These are phyloP conservation scores for Narcine bancroftii DNA, from an alignment of 2,113 vertebrate species.

Conservation along the genomic window DNA sequence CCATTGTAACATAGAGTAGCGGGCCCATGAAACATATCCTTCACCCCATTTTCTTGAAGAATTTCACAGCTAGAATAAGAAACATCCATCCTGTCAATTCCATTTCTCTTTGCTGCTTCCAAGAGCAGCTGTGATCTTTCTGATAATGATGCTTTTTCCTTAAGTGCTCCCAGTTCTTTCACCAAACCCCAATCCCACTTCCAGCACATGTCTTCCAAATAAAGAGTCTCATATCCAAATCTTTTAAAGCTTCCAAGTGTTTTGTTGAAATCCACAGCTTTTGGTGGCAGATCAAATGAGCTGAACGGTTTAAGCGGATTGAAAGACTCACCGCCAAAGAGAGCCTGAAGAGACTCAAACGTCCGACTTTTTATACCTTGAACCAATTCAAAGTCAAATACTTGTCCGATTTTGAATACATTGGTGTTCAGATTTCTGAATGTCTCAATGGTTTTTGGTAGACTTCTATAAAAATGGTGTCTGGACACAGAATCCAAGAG, in stretches of 20 bases:
- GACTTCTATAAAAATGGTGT: constrained; percentile 42
- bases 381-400: constrained; percentile 43
- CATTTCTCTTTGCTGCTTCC: constrained; percentile 38
- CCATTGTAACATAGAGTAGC: constrained; percentile 43
- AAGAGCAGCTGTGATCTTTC: constrained; percentile 39
- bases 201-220: constrained; percentile 44
- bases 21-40: constrained; percentile 42
- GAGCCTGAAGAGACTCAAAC: constrained; percentile 42
- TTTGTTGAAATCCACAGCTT: constrained; percentile 39
- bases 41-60: constrained; percentile 40
- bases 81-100: constrained; percentile 41
- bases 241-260: constrained; percentile 39
- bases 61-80: constrained; percentile 42
- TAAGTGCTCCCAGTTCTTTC: constrained; percentile 40
- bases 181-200: constrained; percentile 43
- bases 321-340: constrained; percentile 40
- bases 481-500: constrained; percentile 43
- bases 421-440: constrained; percentile 40
- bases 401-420: constrained; percentile 37
- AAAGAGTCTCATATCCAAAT: constrained; percentile 42
- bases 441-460: constrained; percentile 40
- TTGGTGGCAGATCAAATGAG: constrained; percentile 30
- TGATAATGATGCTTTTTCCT: constrained; percentile 29
- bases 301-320: constrained; percentile 20
- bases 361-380: constrained; percentile 43